Evolutionary conservation across 2,113 vertebrate species (phyloP), one percentile per base, ranked within the genome.

Genomic region (Oncorhynchus clarkii): DNA sequence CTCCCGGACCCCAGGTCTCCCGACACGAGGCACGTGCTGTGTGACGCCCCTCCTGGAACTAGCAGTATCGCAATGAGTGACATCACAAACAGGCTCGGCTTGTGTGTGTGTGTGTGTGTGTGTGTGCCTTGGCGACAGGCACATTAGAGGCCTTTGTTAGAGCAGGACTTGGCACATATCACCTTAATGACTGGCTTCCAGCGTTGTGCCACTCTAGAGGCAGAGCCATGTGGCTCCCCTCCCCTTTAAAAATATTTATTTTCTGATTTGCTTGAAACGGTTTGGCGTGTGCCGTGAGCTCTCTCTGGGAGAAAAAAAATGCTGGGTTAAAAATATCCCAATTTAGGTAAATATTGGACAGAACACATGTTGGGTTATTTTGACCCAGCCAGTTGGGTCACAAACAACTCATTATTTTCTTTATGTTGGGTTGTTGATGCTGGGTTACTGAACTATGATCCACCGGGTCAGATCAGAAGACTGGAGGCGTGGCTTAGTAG

Each of bases 141-240:
- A 77, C 72, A 73, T 83, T 81, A 81, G 79, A 74, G 73, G 75
- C 76, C 74, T 82, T 84, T 82, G 78, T 82, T 78, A 81, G 78
- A 3, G 49, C 81, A 84, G 89, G 82, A 85, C 88, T 90, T 91
- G 90, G 90, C 90, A 92, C 84, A 78, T 84, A 87, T 88, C 77
- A 87, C 82, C 85, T 87, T 86, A 88, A 89, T 89, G 84, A 89
- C 84, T 87, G 84, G 89, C 85, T 88, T 86, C 57, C 69, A 89
- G 87, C 79, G 81, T 85, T 54, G 69, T 74, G 76, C 82, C 73
- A 72, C 84, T 89, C 87, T 77, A 80, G 74, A 66, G 71, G 67
- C 67, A 73, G 68, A 82, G 62, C 74, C 74, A 22, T 57, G 67
- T 65, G 77, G 72, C 39, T 48, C 20, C 18, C 14, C 9, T 22